Base-by-base conservation (phyloP, 2,888 invertebrate species). In the Pandemis corylana region DNA sequence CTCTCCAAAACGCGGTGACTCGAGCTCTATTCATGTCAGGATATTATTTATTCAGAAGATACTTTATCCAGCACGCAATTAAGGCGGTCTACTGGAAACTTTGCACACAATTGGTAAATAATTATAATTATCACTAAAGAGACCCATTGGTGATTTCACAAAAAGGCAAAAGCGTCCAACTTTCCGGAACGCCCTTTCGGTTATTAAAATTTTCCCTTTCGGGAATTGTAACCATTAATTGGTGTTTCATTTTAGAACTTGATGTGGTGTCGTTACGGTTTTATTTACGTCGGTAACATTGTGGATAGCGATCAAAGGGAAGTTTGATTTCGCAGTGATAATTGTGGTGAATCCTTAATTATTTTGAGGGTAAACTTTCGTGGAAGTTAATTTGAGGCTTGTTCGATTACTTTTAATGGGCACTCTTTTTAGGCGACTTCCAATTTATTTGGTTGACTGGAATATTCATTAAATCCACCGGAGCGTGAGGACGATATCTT, bases 341-440 rank as follows among this genome's bases (percentile, higher is more conserved):
- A 94, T 94, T 94, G 94, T 89, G 94, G 94, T 86, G 91, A 92
- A 93, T 94, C 94, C 92, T 91, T 94, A 94, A 94, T 94, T 94
- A 94, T 94, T 94, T 94, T 90, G 93, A 91, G 94, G 94, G 93
- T 94, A 94, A 94, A 94, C 94, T 94, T 94, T 92, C 85, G 84
- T 88, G 82, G 80, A 88, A 94, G 94, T 94, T 93, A 94, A 94
- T 94, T 94, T 93, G 89, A 89, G 85, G 88, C 84, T 90, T 89
- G 90, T 91, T 92, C 89, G 89, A 89, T 90, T 91, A 90, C 89
- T 88, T 91, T 92, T 93, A 93, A 94, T 93, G 92, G 93, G 90
- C 90, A 93, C 92, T 90, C 90, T 91, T 93, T 83, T 92, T 89
- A 85, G 89, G 89, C 90, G 90, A 92, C 91, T 92, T 88, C 89